These are phyloP conservation scores for Athalia circularis DNA, from an alignment of 2,888 invertebrate species.

Conservation along the genomic window DNA sequence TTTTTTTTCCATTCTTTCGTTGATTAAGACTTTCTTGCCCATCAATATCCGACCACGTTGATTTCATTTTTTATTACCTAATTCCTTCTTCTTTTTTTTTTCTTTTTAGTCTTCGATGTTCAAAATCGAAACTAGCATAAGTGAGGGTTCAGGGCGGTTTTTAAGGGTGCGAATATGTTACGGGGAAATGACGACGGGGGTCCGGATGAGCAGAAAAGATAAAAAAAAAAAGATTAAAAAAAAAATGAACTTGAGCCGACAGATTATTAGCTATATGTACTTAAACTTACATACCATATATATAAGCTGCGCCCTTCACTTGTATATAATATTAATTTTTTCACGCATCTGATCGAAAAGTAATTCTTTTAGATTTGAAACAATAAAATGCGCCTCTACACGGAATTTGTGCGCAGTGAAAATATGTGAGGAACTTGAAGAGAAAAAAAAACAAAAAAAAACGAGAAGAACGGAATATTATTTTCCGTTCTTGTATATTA, in stretches of 20 bases:
- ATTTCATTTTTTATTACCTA: too few relatives aligned
- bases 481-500: neutral
- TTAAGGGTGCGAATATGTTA: neutral
- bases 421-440: neutral
- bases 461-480: neutral
- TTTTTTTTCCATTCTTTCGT: neutral
- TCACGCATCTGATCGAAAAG: neutral
- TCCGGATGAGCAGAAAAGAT: constrained; percentile 13
- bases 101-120: too few relatives aligned
- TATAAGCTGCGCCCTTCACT: neutral
- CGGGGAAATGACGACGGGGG: neutral
- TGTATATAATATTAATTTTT: neutral
- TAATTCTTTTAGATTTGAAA: too few relatives aligned
- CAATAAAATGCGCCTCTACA: too few relatives aligned
- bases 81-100: too few relatives aligned
- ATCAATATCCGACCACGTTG: too few relatives aligned
- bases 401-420: neutral
- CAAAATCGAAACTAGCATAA: neutral
- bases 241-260: constrained; percentile 29
- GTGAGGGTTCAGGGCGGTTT: neutral
- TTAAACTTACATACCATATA: too few relatives aligned
- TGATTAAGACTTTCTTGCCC: too few relatives aligned
- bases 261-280: neutral
- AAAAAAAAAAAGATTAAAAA: neutral
- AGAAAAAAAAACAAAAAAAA: neutral